A percentile compares a stretch with the other conserved stretches of the same genome.
These are phyloP conservation scores for Cotesia typhae DNA, from an alignment of 1,140 invertebrate genomes.

Conservation along the genomic window DNA sequence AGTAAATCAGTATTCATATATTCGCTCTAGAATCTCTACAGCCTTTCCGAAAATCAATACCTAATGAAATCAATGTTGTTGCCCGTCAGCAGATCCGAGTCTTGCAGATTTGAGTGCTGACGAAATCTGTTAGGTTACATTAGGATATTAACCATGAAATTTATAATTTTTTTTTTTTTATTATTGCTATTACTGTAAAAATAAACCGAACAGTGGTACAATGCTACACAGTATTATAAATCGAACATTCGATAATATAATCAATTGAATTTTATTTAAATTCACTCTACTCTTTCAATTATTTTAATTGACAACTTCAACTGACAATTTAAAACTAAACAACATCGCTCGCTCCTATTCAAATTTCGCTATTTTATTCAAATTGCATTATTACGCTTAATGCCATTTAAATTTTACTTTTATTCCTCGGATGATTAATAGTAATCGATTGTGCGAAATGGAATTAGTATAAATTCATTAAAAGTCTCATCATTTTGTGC, in stretches of 20 bases:
- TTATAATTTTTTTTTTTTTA: not conserved
- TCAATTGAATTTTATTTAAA: not conserved
- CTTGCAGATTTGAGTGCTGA: constrained; percentile 22
- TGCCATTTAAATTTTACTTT: too few relatives aligned
- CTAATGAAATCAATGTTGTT: constrained; percentile 63
- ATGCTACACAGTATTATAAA: too few relatives aligned
- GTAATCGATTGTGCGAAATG: not conserved
- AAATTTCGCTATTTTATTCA: too few relatives aligned
- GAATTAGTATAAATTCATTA: constrained; percentile 7
- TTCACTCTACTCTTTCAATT: not conserved
- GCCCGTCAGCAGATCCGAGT: constrained; percentile 47
- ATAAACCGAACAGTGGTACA: too few relatives aligned
- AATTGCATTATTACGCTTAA: too few relatives aligned
- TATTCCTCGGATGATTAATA: not conserved
- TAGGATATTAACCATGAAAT: constrained; percentile 3
- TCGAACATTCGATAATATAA: too few relatives aligned
- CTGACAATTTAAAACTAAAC: constrained; percentile 6
- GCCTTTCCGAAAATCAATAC: constrained; percentile 57
- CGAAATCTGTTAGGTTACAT: constrained; percentile 3
- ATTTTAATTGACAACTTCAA: not conserved
- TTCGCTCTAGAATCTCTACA: constrained; percentile 51
- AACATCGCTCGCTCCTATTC: too few relatives aligned
- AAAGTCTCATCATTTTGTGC: constrained; percentile 4
- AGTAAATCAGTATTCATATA: constrained; percentile 60
- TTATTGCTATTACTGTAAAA: not conserved